These are phyloP conservation scores for Falco rusticolus DNA, from an alignment of 2,797 vertebrate species.

Conservation along the genomic window DNA sequence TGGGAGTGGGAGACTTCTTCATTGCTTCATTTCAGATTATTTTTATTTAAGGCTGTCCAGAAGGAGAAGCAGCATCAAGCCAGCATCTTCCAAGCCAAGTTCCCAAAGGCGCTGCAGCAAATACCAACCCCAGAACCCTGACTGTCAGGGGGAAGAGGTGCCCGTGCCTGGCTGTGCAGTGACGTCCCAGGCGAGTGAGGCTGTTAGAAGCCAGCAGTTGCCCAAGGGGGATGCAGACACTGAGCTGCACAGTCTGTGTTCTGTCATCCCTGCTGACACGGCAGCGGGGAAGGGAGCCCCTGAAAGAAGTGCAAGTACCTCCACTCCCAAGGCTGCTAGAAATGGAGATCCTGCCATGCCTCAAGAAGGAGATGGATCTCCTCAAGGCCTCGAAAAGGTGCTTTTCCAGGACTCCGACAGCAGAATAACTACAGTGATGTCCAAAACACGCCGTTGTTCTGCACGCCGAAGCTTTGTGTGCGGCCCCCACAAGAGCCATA, in stretches of 20 bases:
- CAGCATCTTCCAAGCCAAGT: neutral
- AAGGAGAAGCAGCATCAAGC: constrained; percentile 61
- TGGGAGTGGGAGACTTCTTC: accelerated
- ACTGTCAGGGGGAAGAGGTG: neutral
- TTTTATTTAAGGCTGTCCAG: constrained; percentile 71
- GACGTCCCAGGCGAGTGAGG: neutral
- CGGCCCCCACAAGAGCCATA: constrained; percentile 26
- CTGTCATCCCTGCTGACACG: neutral
- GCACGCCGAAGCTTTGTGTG: constrained; percentile 6
- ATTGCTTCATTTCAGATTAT: neutral
- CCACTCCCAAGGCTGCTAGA: neutral
- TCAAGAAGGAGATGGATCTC: neutral
- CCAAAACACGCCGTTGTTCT: neutral
- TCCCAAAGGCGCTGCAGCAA: constrained; percentile 24
- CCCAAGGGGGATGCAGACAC: neutral
- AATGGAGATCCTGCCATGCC: accelerated
- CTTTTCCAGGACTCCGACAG: neutral
- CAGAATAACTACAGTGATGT: neutral
- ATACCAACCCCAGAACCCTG: neutral
- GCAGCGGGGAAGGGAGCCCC: neutral
- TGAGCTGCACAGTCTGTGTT: neutral
- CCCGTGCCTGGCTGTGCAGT: neutral
- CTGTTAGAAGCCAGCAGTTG: neutral
- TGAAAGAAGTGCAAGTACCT: constrained; percentile 3
- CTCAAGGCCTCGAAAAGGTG: neutral